Percentiles rank a stretch among this genome's conserved stretches.
phyloP scores from a whole-genome alignment of 2,797 vertebrate genomes.

The Otolemur crassicaudatus region DNA sequence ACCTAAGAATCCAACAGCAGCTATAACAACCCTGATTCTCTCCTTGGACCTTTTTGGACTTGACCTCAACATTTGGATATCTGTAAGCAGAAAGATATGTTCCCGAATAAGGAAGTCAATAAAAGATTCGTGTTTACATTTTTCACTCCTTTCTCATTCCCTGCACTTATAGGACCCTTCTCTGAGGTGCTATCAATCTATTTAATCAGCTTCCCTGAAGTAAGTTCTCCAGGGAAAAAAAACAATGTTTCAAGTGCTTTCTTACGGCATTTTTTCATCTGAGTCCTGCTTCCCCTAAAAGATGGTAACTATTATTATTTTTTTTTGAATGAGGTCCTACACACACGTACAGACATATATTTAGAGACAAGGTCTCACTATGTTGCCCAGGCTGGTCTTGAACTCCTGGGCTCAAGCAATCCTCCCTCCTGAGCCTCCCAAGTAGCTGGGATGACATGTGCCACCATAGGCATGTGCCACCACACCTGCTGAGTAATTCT shows the following conservation, averaged over 20 bases:
- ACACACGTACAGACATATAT: too few species aligned
- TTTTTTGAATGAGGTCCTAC: not conserved
- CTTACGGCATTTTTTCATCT: not conserved
- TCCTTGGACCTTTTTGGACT: constrained; percentile 41
- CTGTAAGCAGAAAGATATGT: constrained; percentile 38
- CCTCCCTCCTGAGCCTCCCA: too few species aligned
- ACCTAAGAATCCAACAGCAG: not conserved
- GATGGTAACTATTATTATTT: not conserved
- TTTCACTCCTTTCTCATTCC: not conserved
- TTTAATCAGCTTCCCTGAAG: not conserved
- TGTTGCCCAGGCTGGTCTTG: too few species aligned
- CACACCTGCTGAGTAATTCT: not conserved
- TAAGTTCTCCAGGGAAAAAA: not conserved
- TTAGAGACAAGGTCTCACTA: too few species aligned
- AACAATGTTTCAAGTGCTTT: not conserved
- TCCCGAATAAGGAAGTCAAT: constrained; percentile 61
- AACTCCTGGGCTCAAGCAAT: too few species aligned
- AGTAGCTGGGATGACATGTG: too few species aligned
- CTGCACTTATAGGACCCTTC: not conserved
- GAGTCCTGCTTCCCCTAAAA: not conserved
- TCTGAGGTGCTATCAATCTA: not conserved
- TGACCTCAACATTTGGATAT: not conserved
- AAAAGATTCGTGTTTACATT: constrained; percentile 44
- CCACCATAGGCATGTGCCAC: too few species aligned
- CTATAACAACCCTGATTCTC: not conserved